These are phyloP conservation scores for Ptilorrhoa leucosticta DNA, from an alignment of 2,113 vertebrate species.

Conservation along the genomic window DNA sequence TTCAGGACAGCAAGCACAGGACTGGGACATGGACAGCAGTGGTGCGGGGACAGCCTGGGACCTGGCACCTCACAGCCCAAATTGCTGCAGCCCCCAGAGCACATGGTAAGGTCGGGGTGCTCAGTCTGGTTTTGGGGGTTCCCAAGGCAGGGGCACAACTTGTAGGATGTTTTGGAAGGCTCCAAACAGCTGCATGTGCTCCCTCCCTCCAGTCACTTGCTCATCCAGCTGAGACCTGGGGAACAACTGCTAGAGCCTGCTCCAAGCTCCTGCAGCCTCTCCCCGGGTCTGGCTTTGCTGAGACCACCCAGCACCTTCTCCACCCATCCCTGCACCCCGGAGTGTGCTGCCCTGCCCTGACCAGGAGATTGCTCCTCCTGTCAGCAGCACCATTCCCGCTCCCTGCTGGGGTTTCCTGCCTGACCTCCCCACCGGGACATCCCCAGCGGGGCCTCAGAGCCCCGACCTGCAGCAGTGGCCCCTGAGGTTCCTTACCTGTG, in stretches of 20 bases:
- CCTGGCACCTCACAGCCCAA: fast-evolving
- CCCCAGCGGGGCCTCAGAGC: neutral
- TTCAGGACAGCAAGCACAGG: neutral
- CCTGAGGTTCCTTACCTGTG: neutral
- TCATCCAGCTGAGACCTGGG: neutral
- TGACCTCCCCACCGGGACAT: fast-evolving
- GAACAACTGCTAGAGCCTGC: neutral
- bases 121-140: neutral
- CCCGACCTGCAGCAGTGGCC: neutral
- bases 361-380: neutral
- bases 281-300: neutral
- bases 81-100: neutral
- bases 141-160: neutral
- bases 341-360: neutral
- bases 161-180: neutral
- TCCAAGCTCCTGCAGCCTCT: neutral
- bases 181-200: neutral
- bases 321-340: fast-evolving
- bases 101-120: fast-evolving
- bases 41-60: neutral
- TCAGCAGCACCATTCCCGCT: neutral
- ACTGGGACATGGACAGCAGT: fast-evolving
- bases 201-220: neutral
- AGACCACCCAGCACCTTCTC: neutral
- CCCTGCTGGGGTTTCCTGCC: neutral